Evolutionary conservation across 2,797 vertebrate genomes (phyloP).

Genomic region (Crotalus adamanteus): DNA sequence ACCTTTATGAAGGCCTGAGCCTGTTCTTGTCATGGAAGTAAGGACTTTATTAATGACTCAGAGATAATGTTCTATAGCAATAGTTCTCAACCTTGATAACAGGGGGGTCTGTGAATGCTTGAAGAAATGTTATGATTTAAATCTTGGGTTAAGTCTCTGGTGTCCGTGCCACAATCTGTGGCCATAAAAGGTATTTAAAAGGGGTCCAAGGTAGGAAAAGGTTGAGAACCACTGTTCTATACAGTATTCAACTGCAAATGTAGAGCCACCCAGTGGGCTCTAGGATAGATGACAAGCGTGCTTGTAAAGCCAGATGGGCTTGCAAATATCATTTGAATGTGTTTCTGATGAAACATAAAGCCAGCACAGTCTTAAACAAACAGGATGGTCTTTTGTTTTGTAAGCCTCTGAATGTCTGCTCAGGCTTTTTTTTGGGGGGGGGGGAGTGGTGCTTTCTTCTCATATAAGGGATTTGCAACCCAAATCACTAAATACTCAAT

Average conservation of each 20-base stretch:
- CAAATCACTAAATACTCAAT: not conserved
- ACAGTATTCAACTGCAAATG: not conserved
- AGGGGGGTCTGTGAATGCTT: no score
- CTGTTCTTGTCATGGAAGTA: not conserved
- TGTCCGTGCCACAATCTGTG: no score
- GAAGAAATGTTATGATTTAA: no score
- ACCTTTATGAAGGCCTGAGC: not conserved
- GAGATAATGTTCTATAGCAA: not conserved
- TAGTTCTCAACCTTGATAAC: no score
- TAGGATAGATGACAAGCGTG: conserved; percentile 1
- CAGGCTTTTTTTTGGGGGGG: not conserved
- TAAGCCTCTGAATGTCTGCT: not conserved
- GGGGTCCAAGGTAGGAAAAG: no score
- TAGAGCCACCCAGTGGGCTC: conserved; percentile 21
- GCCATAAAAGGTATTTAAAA: no score
- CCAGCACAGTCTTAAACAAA: not conserved
- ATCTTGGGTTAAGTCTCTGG: no score
- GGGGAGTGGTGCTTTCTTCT: not conserved
- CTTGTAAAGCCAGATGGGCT: not conserved
- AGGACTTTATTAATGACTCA: not conserved
- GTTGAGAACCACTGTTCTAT: not conserved
- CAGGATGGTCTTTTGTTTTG: not conserved
- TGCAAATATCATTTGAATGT: not conserved
- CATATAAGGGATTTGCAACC: not conserved
- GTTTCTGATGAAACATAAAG: not conserved